A percentile compares a stretch with the other conserved stretches of the same genome.
Conservation (phyloP, 2,113 vertebrate species). For the Dasyprocta punctata region DNA sequence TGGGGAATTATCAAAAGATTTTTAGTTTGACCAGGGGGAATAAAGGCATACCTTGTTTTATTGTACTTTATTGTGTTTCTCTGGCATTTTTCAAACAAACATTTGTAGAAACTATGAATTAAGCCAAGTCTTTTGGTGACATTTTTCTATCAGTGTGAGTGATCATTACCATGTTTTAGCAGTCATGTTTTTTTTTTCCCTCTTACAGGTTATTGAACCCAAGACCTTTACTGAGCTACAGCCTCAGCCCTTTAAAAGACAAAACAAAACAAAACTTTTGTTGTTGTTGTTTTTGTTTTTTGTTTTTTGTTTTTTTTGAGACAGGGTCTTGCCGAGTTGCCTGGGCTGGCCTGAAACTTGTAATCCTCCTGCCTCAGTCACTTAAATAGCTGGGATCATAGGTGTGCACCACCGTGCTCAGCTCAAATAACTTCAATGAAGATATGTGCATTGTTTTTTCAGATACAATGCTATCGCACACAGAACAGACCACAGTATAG, state of each 20-base stretch:
- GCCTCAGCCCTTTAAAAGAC: neutral
- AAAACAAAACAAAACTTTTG: no score
- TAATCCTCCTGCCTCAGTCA: neutral
- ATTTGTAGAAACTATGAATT: neutral
- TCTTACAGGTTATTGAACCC: no score
- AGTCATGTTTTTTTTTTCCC: neutral
- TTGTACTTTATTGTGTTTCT: neutral
- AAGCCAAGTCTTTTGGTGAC: neutral
- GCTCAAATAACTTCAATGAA: neutral
- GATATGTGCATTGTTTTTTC: neutral
- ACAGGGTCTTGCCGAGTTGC: neutral
- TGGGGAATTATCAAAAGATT: neutral
- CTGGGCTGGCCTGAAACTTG: neutral
- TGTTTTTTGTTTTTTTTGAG: neutral
- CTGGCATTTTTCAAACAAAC: neutral
- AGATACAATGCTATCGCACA: neutral
- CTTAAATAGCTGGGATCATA: neutral
- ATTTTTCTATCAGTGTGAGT: neutral
- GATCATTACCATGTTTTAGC: neutral
- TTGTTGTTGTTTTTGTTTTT: no score
- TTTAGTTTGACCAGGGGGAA: neutral
- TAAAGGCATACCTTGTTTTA: neutral
- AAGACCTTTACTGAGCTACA: neutral
- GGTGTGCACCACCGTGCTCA: neutral
- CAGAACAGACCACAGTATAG: neutral